phyloP scores from a whole-genome alignment of 2,888 invertebrate genomes.

The Andrena hattorfiana region DNA sequence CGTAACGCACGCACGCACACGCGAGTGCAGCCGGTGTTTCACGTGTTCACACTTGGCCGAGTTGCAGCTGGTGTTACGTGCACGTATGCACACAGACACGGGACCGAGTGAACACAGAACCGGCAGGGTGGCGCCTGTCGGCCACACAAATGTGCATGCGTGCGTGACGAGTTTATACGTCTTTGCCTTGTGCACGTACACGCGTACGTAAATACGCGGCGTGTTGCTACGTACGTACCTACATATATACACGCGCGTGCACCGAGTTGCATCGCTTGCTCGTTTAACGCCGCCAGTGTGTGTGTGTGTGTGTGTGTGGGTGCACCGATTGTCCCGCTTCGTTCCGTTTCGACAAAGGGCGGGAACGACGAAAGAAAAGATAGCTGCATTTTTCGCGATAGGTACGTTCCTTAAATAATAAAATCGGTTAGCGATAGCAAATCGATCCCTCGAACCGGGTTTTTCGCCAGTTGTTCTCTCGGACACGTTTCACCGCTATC shows the following conservation, averaged over 20 bases:
- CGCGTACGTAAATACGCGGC: conserved; percentile 45
- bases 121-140: conserved; percentile 77
- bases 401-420: neutral
- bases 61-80: conserved; percentile 65
- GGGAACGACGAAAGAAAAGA: conserved; percentile 1
- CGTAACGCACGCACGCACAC: conserved; percentile 61
- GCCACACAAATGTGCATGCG: conserved; percentile 78
- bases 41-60: conserved; percentile 59
- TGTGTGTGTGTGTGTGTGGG: neutral
- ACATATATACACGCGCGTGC: conserved; percentile 5
- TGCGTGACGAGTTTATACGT: conserved; percentile 78
- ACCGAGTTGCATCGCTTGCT: neutral
- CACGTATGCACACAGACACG: conserved; percentile 6
- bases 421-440: neutral
- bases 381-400: neutral
- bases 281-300: neutral
- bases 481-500: conserved; percentile 8
- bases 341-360: neutral
- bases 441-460: neutral
- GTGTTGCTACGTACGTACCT: neutral
- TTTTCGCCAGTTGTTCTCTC: neutral
- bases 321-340: neutral
- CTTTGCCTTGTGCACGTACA: conserved; percentile 58
- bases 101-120: conserved; percentile 30
- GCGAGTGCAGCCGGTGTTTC: conserved; percentile 52